Base-by-base conservation (phyloP, 2,797 vertebrate species). In the Mus spretus region DNA sequence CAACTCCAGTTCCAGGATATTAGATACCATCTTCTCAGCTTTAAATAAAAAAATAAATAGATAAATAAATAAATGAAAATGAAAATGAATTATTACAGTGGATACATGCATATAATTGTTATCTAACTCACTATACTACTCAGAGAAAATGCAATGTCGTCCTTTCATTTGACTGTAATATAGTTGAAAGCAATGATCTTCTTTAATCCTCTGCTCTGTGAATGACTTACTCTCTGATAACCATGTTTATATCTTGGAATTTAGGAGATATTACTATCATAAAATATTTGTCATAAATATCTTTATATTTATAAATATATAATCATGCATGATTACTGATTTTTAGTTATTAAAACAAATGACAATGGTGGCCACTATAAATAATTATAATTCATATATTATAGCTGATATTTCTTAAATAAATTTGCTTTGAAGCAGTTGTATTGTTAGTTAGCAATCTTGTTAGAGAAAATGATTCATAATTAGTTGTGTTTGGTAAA, bases 301-400 rank as follows among this genome's bases (percentile, higher is more conserved):
- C 47, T 65, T 9, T 17, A 72, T 24, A 40, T 74, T 89, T 1
- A 67, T 20, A 65, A 75, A 75, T 75, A 65, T 63, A 55, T 6
- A 63, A 15, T 57, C 3, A 75, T 19, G 0, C 9, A 2, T 6
- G 55, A 83, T 7, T 50, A 9, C 0, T 57, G 40, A 6, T 31
- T 5, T 93, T 90, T 78, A 91, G n/a, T 87, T 84, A 91, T 75
- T 90, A 89, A 75, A 94, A 93, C 19, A n/a, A 72, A 91, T 19
- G 6, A 14, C 24, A 83, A 72, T 92, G 74, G 74, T 55, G 82
- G 6, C 84, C 87, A n/a, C 74, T 50, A 81, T 83, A 24, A 90
- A 94, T 13, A 17, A 47, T 34, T 9, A 57, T 19, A 94, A 93
- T 89, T 83, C 44, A 44, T 92, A 44, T 75, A 94, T 85, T 94